phyloP scores from a whole-genome alignment of 2,888 invertebrate species.

The Terebella lapidaria region DNA sequence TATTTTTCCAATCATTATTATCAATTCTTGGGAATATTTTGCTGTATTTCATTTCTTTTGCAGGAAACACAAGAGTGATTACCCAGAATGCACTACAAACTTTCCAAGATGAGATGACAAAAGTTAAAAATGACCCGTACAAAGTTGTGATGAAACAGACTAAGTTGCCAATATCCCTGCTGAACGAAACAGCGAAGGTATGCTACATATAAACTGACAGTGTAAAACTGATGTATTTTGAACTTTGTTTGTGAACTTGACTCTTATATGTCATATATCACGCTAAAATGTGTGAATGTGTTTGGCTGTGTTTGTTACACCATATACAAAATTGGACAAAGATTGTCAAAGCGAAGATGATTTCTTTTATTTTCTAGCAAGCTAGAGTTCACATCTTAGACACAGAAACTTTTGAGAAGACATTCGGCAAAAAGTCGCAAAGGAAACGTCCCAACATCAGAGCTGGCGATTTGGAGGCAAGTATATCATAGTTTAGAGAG shows the following conservation, averaged over 20 bases:
- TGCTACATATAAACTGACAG: not conserved
- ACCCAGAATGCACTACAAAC: constrained; percentile 68
- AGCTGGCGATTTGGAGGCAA: constrained; percentile 68
- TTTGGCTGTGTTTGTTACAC: no score
- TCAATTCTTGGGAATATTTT: no score
- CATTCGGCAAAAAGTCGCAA: constrained; percentile 90
- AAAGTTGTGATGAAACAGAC: constrained; percentile 97
- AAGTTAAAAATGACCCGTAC: constrained; percentile 91
- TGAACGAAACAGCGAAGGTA: constrained; percentile 75
- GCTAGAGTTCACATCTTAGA: constrained; percentile 85
- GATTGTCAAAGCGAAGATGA: no score
- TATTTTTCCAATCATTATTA: no score
- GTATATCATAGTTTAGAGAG: not conserved
- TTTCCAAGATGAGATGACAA: constrained; percentile 84
- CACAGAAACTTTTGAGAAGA: constrained; percentile 87
- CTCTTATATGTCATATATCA: no score
- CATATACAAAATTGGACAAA: no score
- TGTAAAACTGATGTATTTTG: no score
- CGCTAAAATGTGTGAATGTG: no score
- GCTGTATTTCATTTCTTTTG: no score
- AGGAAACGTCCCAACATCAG: constrained; percentile 79
- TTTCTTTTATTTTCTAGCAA: not conserved
- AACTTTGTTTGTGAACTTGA: no score
- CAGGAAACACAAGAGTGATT: constrained; percentile 86
- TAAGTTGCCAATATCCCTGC: constrained; percentile 83